A percentile compares a stretch with the other conserved stretches of the same genome.
These are phyloP conservation scores for Hoplodrina blanda DNA, from an alignment of 2,888 invertebrate genomes.

Conservation along the genomic window DNA sequence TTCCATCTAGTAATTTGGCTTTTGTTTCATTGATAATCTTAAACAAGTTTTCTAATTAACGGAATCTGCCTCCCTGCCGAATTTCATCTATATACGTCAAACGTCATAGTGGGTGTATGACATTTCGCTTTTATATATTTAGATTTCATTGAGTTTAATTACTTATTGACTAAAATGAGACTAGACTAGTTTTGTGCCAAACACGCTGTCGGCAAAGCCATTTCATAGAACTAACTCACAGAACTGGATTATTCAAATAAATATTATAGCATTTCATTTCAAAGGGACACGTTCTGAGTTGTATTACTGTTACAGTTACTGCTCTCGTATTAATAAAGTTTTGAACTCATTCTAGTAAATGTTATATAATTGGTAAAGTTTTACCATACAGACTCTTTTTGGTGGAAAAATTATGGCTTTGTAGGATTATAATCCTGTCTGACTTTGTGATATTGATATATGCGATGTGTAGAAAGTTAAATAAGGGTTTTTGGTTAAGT, in stretches of 20 bases:
- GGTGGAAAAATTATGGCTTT: conserved; percentile 16
- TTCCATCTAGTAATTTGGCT: too few relatives aligned
- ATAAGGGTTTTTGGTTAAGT: conserved; percentile 4
- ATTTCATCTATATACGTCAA: too few relatives aligned
- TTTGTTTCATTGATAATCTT: too few relatives aligned
- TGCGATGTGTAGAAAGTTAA: conserved; percentile 5
- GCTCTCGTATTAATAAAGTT: conserved; percentile 10
- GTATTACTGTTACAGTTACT: conserved; percentile 10
- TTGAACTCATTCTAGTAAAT: conserved; percentile 37
- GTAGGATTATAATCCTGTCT: conserved; percentile 16
- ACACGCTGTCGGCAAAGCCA: too few relatives aligned
- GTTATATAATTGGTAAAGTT: conserved; percentile 53
- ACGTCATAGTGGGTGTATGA: too few relatives aligned
- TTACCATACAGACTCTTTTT: conserved; percentile 22
- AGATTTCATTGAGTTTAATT: too few relatives aligned
- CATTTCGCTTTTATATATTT: too few relatives aligned
- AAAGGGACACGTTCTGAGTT: conserved; percentile 5
- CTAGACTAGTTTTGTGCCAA: too few relatives aligned
- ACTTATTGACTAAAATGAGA: too few relatives aligned
- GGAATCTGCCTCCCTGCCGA: too few relatives aligned
- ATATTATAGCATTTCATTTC: conserved; percentile 16
- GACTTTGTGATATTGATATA: conserved; percentile 39
- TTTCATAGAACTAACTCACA: not conserved
- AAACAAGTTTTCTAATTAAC: too few relatives aligned
- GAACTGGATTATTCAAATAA: conserved; percentile 25